Conservation (phyloP, 2,888 invertebrate species). For the Philereme vetulata region DNA sequence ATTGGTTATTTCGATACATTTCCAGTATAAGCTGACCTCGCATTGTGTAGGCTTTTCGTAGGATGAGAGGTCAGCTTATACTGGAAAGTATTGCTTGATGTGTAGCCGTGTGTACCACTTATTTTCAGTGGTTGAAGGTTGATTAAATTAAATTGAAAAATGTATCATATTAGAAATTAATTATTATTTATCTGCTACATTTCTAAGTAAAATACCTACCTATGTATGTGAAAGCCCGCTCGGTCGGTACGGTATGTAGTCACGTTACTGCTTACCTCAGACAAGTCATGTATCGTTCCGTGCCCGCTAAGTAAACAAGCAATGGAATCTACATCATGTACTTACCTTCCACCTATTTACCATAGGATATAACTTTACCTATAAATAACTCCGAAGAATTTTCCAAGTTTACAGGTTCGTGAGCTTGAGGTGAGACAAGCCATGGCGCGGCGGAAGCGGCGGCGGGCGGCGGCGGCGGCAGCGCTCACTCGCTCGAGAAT, state of each 20-base stretch:
- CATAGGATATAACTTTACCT: neutral
- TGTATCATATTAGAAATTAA: too few species aligned
- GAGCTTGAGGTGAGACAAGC: constrained; percentile 50
- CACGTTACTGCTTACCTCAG: neutral
- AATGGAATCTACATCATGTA: neutral
- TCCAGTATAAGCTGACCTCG: too few species aligned
- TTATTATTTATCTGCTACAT: too few species aligned
- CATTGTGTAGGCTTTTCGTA: too few species aligned
- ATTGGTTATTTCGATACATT: too few species aligned
- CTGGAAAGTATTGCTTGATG: too few species aligned
- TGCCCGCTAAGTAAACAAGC: neutral
- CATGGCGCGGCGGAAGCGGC: constrained; percentile 32
- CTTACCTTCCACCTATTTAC: neutral
- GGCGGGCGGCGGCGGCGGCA: constrained; percentile 33
- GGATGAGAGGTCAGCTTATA: too few species aligned
- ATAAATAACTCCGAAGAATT: constrained; percentile 33
- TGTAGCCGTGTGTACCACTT: too few species aligned
- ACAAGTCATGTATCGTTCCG: neutral
- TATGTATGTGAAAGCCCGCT: neutral
- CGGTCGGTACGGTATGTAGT: neutral
- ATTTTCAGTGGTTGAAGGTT: too few species aligned
- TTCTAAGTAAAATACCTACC: too few species aligned
- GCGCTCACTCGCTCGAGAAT: constrained; percentile 45
- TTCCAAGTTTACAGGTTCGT: constrained; percentile 53
- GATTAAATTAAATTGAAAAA: too few species aligned